phyloP scores from a whole-genome alignment of 2,888 invertebrate species.

The Lochmaea crataegi region DNA sequence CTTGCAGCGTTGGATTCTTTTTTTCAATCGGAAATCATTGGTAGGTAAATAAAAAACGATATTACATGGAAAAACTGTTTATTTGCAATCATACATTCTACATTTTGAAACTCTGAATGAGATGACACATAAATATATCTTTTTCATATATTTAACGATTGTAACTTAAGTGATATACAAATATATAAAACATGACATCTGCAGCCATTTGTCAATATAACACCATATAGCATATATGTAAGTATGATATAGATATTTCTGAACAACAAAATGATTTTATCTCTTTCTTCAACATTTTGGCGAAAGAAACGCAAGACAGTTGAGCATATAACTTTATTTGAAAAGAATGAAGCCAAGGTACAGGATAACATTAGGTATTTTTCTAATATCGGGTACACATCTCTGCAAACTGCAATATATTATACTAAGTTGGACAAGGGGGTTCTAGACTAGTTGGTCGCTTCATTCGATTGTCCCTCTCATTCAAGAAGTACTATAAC shows the following conservation, averaged over 20 bases:
- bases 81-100: conserved; percentile 42
- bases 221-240: conserved; percentile 17
- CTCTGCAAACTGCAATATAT: conserved; percentile 54
- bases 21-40: background rate
- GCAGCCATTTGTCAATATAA: conserved; percentile 27
- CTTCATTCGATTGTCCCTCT: conserved; percentile 57
- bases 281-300: conserved; percentile 12
- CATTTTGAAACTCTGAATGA: conserved; percentile 42
- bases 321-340: conserved; percentile 52
- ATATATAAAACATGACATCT: conserved; percentile 38
- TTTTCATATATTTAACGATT: conserved; percentile 39
- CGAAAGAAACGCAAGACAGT: conserved; percentile 46
- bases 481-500: conserved; percentile 57
- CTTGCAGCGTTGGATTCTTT: background rate
- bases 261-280: conserved; percentile 24
- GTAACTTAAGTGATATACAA: conserved; percentile 38
- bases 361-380: conserved; percentile 59
- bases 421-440: conserved; percentile 61
- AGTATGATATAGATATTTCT: conserved; percentile 29
- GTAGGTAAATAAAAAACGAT: conserved; percentile 9
- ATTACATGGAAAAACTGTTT: conserved; percentile 36
- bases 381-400: conserved; percentile 62
- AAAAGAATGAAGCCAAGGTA: conserved; percentile 56
- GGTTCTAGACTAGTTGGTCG: conserved; percentile 60
- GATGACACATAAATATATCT: conserved; percentile 37